Evolutionary conservation across 2,113 vertebrate species (phyloP).

Genomic region (Nothocercus julius): DNA sequence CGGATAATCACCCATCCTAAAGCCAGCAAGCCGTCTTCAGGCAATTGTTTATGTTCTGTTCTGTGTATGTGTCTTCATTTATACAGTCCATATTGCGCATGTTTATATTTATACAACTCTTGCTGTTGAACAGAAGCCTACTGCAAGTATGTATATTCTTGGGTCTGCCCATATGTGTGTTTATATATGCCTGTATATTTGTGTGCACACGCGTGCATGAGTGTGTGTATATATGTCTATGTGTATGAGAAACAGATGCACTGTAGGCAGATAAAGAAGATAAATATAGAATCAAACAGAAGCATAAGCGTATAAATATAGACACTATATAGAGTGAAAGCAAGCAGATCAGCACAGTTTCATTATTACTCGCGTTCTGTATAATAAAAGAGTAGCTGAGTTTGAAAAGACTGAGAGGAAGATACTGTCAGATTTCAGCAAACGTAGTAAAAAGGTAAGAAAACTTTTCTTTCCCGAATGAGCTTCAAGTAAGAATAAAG

Average conservation of each 20-base stretch:
- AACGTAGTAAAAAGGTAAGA: conserved; percentile 73
- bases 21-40: conserved; percentile 24
- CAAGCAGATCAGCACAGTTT: conserved; percentile 72
- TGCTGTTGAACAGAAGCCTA: conserved; percentile 62
- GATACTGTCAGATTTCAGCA: conserved; percentile 71
- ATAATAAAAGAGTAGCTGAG: conserved; percentile 73
- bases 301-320: conserved; percentile 81
- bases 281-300: conserved; percentile 85
- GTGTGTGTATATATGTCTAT: conserved; percentile 76
- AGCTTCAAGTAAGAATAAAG: conserved; percentile 49
- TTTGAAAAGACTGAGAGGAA: conserved; percentile 74
- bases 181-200: conserved; percentile 25
- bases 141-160: conserved; percentile 64
- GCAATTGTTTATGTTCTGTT: conserved; percentile 33
- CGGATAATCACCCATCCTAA: conserved; percentile 39
- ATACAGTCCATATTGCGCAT: conserved; percentile 49
- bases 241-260: conserved; percentile 84
- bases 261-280: conserved; percentile 83
- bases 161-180: conserved; percentile 63
- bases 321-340: conserved; percentile 73
- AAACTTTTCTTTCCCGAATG: conserved; percentile 65
- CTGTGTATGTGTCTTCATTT: conserved; percentile 55
- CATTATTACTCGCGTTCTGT: conserved; percentile 75
- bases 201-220: conserved; percentile 42
- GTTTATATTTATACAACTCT: conserved; percentile 71